Conservation (phyloP, 2,797 vertebrate genomes). For the Hippocampus kuda region DNA sequence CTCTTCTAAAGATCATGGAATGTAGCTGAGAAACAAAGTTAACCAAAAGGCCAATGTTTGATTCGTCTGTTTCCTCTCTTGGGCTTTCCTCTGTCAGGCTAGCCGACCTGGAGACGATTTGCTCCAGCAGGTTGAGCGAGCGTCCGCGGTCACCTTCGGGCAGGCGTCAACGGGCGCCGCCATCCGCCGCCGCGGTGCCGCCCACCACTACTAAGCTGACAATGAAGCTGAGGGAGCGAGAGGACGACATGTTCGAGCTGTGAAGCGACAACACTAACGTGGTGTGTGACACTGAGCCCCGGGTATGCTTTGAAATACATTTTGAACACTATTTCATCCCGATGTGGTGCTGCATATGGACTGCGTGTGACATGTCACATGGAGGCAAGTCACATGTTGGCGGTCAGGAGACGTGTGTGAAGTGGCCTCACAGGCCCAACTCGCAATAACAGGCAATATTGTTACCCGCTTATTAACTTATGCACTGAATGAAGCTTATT, state of each 20-base stretch:
- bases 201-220: slow-evolving; percentile 72
- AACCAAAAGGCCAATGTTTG: not conserved
- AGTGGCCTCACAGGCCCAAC: not conserved
- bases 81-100: slow-evolving; percentile 43
- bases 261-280: slow-evolving; percentile 48
- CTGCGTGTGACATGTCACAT: not conserved
- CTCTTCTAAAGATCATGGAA: too few relatives aligned
- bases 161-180: slow-evolving; percentile 51
- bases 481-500: not conserved
- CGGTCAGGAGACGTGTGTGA: not conserved
- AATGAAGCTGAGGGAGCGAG: slow-evolving; percentile 66
- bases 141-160: slow-evolving; percentile 17
- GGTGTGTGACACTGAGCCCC: not conserved
- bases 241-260: slow-evolving; percentile 87
- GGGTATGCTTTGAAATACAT: not conserved
- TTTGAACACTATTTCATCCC: not conserved
- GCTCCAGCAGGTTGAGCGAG: slow-evolving; percentile 24
- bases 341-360: not conserved
- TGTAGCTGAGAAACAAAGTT: too few relatives aligned
- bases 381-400: not conserved
- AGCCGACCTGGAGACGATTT: slow-evolving; percentile 43
- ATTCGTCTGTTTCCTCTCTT: not conserved
- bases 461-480: not conserved
- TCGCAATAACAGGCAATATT: not conserved
- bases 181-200: slow-evolving; percentile 64